phyloP scores from a whole-genome alignment of 2,797 vertebrate genomes.

The Galagoides demidoff region DNA sequence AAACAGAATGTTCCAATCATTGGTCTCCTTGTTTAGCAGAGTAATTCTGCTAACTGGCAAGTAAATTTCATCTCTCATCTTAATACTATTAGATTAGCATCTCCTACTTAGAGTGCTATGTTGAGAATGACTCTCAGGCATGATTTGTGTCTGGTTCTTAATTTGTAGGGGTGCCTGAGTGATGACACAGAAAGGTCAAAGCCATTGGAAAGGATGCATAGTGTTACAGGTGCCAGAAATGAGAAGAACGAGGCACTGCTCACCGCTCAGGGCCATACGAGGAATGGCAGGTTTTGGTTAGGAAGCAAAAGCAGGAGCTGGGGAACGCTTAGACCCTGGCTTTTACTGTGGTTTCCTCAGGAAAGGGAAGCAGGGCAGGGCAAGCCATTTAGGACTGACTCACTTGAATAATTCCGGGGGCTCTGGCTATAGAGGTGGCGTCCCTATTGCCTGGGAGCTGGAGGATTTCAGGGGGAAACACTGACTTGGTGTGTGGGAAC shows the following conservation, averaged over 20 bases:
- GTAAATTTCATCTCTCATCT: background rate
- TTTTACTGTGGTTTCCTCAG: background rate
- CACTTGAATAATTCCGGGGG: background rate
- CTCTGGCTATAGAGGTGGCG: background rate
- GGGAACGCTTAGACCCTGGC: too few relatives aligned
- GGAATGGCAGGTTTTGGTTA: background rate
- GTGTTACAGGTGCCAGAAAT: background rate
- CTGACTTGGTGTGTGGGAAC: background rate
- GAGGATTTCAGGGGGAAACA: background rate
- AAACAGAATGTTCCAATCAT: constrained; percentile 11
- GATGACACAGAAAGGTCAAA: background rate
- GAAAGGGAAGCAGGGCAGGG: background rate
- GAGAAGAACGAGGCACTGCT: background rate
- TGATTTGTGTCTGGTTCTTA: background rate
- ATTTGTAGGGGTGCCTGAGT: background rate
- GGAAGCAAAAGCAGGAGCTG: background rate
- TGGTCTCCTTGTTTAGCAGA: background rate
- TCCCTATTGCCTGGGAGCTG: background rate
- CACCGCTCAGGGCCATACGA: background rate
- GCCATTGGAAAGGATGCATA: background rate
- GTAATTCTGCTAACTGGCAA: background rate
- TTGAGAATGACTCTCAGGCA: background rate
- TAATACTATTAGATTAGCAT: background rate
- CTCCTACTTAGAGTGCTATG: background rate
- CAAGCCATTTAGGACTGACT: background rate